phyloP scores from a whole-genome alignment of 2,113 vertebrate genomes.

The Steatornis caripensis region DNA sequence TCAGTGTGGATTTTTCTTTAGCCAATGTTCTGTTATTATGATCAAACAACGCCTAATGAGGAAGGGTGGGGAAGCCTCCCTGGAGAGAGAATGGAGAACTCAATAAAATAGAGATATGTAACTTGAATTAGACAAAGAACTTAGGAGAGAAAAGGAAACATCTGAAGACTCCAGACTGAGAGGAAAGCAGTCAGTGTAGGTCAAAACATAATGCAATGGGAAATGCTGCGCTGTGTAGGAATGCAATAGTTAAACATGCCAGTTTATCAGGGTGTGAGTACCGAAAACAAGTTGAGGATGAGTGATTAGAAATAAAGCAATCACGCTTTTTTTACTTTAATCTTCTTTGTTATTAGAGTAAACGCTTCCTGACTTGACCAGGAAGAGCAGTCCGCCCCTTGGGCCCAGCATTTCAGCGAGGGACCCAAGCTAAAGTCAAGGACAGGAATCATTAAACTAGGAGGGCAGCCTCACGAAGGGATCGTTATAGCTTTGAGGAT shows the following conservation, averaged over 20 bases:
- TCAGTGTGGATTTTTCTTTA: neutral
- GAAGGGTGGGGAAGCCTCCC: constrained; percentile 46
- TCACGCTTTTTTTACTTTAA: neutral
- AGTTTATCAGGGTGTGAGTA: neutral
- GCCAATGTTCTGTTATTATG: neutral
- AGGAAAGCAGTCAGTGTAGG: neutral
- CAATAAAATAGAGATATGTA: neutral
- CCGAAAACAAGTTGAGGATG: neutral
- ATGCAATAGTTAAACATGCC: neutral
- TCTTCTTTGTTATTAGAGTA: neutral
- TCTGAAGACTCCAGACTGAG: neutral
- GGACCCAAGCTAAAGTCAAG: neutral
- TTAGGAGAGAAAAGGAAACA: neutral
- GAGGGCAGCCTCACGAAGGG: neutral
- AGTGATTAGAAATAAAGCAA: neutral
- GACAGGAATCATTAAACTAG: neutral
- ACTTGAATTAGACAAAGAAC: constrained; percentile 1
- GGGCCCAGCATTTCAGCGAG: neutral
- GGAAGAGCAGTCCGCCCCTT: neutral
- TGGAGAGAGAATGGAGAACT: neutral
- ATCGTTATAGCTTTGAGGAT: neutral
- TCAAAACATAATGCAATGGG: neutral
- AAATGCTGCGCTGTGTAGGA: neutral
- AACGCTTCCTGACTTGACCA: neutral
- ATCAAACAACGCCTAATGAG: neutral